Percentiles rank a stretch among this genome's conserved stretches.
phyloP scores from a whole-genome alignment of 2,888 invertebrate genomes.

The Drosophila paramelanica region DNA sequence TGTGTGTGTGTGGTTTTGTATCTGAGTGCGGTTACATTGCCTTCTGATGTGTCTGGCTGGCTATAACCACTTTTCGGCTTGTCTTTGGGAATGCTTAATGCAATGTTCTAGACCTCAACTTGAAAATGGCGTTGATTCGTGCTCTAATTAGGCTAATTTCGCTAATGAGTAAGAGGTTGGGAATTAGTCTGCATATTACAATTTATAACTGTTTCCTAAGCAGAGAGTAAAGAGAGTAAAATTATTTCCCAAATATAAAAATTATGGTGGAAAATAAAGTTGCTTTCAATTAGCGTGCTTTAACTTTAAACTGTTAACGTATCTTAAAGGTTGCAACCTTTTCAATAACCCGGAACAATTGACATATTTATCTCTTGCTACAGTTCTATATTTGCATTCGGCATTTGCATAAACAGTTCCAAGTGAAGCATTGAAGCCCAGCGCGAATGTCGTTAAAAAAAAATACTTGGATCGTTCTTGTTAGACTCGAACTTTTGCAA shows the following conservation, averaged over 20 bases:
- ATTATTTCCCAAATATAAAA: too few species aligned
- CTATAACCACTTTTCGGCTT: constrained; percentile 21
- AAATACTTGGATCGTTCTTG: constrained; percentile 18
- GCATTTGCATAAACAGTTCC: constrained; percentile 38
- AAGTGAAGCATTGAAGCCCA: constrained; percentile 9
- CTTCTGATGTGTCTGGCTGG: constrained; percentile 11
- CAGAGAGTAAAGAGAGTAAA: too few species aligned
- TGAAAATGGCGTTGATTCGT: constrained; percentile 4
- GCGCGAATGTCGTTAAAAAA: constrained; percentile 8
- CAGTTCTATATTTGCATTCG: constrained; percentile 43
- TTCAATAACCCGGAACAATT: constrained; percentile 47
- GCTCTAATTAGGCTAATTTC: not conserved
- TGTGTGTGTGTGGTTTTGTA: constrained; percentile 14
- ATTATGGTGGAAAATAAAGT: too few species aligned
- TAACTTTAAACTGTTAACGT: not conserved
- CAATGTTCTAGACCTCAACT: not conserved
- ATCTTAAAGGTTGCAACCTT: constrained; percentile 24
- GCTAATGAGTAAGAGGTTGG: not conserved
- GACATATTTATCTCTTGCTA: constrained; percentile 20
- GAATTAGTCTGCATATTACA: not conserved
- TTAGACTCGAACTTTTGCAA: not conserved
- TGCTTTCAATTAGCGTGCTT: constrained; percentile 1
- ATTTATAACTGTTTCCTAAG: too few species aligned
- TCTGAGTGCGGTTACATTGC: constrained; percentile 33
- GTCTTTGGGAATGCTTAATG: constrained; percentile 34